These are phyloP conservation scores for Aphidius gifuensis DNA, from an alignment of 1,140 invertebrate genomes.

Conservation along the genomic window DNA sequence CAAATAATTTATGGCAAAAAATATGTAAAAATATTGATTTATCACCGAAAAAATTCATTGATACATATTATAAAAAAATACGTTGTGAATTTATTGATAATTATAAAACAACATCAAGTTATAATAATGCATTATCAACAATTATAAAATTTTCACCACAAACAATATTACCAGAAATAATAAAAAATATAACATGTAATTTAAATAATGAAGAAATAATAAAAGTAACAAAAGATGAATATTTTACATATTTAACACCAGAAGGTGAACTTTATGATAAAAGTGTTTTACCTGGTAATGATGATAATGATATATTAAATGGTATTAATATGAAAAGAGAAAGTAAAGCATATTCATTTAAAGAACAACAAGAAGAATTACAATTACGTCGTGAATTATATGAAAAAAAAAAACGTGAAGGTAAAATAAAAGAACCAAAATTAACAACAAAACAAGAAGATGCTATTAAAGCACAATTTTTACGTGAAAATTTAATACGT, in stretches of 20 bases:
- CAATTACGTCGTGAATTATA: slow-evolving; percentile 89
- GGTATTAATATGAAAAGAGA: slow-evolving; percentile 91
- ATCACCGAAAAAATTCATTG: slow-evolving; percentile 59
- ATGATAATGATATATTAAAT: slow-evolving; percentile 61
- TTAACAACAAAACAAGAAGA: slow-evolving; percentile 92
- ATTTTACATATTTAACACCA: slow-evolving; percentile 83
- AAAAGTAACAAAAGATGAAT: slow-evolving; percentile 81
- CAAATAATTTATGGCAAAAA: slow-evolving; percentile 62
- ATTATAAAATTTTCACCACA: slow-evolving; percentile 65
- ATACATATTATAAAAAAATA: slow-evolving; percentile 57
- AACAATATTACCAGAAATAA: slow-evolving; percentile 60
- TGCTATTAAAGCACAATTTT: slow-evolving; percentile 78
- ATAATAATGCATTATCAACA: slow-evolving; percentile 65
- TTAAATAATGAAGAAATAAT: slow-evolving; percentile 68
- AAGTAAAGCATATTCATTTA: slow-evolving; percentile 95
- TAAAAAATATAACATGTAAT: slow-evolving; percentile 58
- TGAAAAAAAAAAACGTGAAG: slow-evolving; percentile 79
- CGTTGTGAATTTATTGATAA: slow-evolving; percentile 61
- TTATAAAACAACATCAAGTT: slow-evolving; percentile 56
- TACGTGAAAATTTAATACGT: slow-evolving; percentile 80
- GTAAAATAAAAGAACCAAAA: slow-evolving; percentile 73
- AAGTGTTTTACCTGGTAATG: slow-evolving; percentile 74
- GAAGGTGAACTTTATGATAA: slow-evolving; percentile 91
- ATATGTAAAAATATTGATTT: slow-evolving; percentile 59
- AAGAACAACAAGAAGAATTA: slow-evolving; percentile 94